Evolutionary conservation across 2,888 invertebrate species (phyloP), one percentile per base, ranked within the genome.

Genomic region (Pardosa pseudoannulata): DNA sequence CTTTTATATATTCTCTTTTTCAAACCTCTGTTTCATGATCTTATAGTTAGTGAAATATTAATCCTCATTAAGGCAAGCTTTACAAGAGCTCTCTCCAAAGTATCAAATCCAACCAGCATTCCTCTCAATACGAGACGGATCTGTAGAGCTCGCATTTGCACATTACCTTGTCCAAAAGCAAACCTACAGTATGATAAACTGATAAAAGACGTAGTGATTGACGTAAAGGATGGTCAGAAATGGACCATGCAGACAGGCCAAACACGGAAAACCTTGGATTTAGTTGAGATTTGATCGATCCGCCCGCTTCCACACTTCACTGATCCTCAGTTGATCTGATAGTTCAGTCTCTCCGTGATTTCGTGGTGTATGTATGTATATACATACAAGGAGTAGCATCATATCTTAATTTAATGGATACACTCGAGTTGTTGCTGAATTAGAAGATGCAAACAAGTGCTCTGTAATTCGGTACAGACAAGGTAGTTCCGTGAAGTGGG

Each of bases 181-280:
- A 13, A 19, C 68, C 16, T 23, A 19, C 23, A 19, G 13, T 19
- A 36, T 76, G 82, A 83, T 83, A 75, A 71, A 83, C 76, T 46
- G 75, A 75, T 81, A 62, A 70, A 79, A 56, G 72, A 71, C 71
- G n/a, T 29, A 29, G 36, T 76, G 64, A 71, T 76, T 83, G 82
- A 83, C 82, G 72, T 72, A 62, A 83, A 32, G 71, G 82, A 83
- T 83, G 64, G 82, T 31, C 6, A 29, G 65, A 71, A 76, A 76
- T 76, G 71, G 76, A 62, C 64, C 65, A 46, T 9, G 36, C 64
- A 65, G 72, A 75, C 82, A 76, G 67, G 56, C 70, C 75, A 74
- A 76, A 71, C 65, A 50, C 46, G 65, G 76, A 76, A 83, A 83
- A 67, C 76, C 76, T 76, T 71, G 72, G 82, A 23, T 65, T 83